A percentile compares a stretch with the other conserved stretches of the same genome.
phyloP scores from a whole-genome alignment of 2,888 invertebrate species.

The Tuberolachnus salignus region DNA sequence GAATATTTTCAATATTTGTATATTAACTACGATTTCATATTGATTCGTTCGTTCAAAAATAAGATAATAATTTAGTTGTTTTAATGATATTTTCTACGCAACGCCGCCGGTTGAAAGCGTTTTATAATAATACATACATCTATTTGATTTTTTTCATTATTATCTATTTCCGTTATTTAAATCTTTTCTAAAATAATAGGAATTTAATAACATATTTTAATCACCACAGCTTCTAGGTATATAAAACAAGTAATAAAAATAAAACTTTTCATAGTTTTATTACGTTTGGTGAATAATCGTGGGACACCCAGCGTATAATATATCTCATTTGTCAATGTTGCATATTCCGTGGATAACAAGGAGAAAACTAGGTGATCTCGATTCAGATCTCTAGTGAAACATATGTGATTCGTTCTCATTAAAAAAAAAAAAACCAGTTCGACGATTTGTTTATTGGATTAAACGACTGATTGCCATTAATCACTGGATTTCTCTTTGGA shows the following conservation, averaged over 20 bases:
- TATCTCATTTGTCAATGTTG: constrained; percentile 31
- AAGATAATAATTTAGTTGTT: not conserved
- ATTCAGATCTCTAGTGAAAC: constrained; percentile 28
- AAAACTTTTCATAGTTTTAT: not conserved
- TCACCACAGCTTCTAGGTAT: not conserved
- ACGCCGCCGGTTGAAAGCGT: not conserved
- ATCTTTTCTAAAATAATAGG: no score
- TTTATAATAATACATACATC: not conserved
- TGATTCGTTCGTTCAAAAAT: not conserved
- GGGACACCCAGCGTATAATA: constrained; percentile 21
- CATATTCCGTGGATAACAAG: constrained; percentile 19
- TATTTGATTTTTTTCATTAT: not conserved
- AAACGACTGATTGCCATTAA: constrained; percentile 33
- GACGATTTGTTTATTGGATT: constrained; percentile 48
- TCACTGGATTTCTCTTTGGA: constrained; percentile 40
- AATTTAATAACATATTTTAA: not conserved
- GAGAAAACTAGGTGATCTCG: constrained; percentile 52
- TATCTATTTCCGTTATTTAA: not conserved
- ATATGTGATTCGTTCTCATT: constrained; percentile 44
- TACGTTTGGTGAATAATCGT: not conserved
- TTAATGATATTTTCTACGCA: no score
- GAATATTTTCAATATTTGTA: no score
- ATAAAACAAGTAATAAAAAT: not conserved
- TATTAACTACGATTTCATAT: not conserved
- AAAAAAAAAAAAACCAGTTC: constrained; percentile 48